Base-by-base conservation (phyloP, 2,888 invertebrate species). In the Troides oblongomaculatus region DNA sequence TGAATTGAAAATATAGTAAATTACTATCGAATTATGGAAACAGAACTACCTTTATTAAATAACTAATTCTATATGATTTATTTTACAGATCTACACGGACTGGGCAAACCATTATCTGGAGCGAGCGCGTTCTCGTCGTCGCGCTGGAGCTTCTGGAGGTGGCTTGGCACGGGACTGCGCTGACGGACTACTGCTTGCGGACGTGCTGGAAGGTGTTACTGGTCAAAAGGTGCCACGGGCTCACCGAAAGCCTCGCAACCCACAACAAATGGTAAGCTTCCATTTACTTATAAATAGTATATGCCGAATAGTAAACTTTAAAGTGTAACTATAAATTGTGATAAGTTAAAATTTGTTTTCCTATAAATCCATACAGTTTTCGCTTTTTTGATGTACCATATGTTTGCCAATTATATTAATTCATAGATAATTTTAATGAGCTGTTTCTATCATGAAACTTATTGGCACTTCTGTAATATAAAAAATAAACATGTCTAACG, bases 101-200 rank as follows among this genome's bases (percentile, higher is more conserved):
- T 99, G 99, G 99, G 99, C 98, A 64, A 99, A 99, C 90, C 98
- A 99, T 85, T 99, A 99, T 89, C 90, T 99, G 93, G 98, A 99
- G 87, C 97, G 98, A 81, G 97, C 97, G 70, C 95, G 96, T 75
- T 97, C 97, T 76, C 96, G 97, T 78, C 95, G 96, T 71, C 95
- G 97, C 80, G 97, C 98, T 74, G 94, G 94, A 74, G 91, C 93
- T 43, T 83, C 88, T 0, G 91, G 90, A 21, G 93, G 93, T 50
- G 97, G 97, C 83, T 94, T 99, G 74, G 98, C 98, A 74, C 94
- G 96, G 68, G 99, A 99, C 91, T 96, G 99, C 86, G 96, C 97
- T 56, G 98, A 99, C 94, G 98, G 98, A 1, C 94, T 98, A 59
- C 94, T 99, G 62, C 93, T 99, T 73, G 97, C 98, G 5, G 98